These are phyloP conservation scores for Syngnathus rostellatus DNA, from an alignment of 2,797 vertebrate species.

Conservation along the genomic window DNA sequence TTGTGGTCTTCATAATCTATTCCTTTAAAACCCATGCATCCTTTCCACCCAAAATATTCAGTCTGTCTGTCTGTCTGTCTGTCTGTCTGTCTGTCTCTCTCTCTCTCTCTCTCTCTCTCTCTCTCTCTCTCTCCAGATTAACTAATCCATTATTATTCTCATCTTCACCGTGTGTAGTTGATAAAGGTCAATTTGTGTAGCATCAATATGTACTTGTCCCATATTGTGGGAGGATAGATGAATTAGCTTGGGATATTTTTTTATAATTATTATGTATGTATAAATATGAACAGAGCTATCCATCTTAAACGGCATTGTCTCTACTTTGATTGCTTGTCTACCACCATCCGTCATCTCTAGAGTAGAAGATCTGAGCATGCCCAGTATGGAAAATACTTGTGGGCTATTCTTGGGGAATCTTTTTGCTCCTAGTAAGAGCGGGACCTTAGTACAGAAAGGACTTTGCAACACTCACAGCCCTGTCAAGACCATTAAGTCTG, in stretches of 20 bases:
- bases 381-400: conserved; percentile 62
- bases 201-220: background rate
- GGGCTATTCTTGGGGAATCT: conserved; percentile 58
- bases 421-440: conserved; percentile 58
- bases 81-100: too few relatives aligned
- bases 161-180: background rate
- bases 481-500: conserved; percentile 71
- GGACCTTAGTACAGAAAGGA: conserved; percentile 55
- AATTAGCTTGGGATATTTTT: conserved; percentile 1
- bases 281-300: background rate
- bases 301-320: background rate
- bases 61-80: too few relatives aligned
- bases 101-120: too few relatives aligned
- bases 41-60: background rate
- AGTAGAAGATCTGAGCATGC: conserved; percentile 56
- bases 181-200: background rate
- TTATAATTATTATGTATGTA: background rate
- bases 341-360: conserved; percentile 55
- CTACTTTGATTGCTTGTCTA: conserved; percentile 43
- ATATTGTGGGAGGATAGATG: background rate
- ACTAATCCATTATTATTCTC: background rate
- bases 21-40: background rate
- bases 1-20: background rate
- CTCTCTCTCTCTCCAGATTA: background rate
- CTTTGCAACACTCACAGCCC: conserved; percentile 57